Base-by-base conservation (phyloP, 2,888 invertebrate genomes). In the Chrysodeixis includens region DNA sequence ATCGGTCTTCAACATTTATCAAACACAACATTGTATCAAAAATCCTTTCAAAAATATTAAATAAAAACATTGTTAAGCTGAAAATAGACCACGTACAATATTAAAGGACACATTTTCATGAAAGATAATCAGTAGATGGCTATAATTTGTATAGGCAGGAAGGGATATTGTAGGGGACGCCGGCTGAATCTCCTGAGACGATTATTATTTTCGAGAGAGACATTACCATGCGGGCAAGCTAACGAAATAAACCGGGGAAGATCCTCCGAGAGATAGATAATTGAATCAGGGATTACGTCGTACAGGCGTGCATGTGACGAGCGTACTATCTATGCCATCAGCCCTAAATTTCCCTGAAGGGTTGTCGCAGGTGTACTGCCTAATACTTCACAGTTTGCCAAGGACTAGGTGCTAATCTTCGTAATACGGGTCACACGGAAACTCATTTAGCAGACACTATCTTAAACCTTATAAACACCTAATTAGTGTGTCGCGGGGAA, bases 201-300 rank as follows among this genome's bases (percentile, higher is more conserved):
- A 86, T 88, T 87, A 89, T 89, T 88, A 88, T 87, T 86, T 86
- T 86, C 85, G 81, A 84, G 81, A 79, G 81, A 87, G 83, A 87
- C 88, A 88, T 89, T 90, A 88, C 83, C 87, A 88, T 88, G 85
- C 86, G 85, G 86, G 87, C 83, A 80, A 83, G 80, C 83, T 85
- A 85, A 86, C 83, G 83, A 85, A 87, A 88, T 89, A 89, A 89
- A 87, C 84, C 80, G 83, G 78, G 78, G 79, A 84, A 86, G 82
- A 83, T 83, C 85, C 84, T 76, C 79, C 71, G 79, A 80, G 81
- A 80, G 81, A 83, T 75, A 85, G 85, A 87, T 88, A 90, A 90
- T 88, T 89, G 86, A 87, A 89, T 88, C 71, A 76, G 84, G 81
- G 86, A 86, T 88, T 85, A 85, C 79, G 79, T 84, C 83, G 78